Base-by-base conservation (phyloP, 2,797 vertebrate species). In the Gymnodraco acuticeps region DNA sequence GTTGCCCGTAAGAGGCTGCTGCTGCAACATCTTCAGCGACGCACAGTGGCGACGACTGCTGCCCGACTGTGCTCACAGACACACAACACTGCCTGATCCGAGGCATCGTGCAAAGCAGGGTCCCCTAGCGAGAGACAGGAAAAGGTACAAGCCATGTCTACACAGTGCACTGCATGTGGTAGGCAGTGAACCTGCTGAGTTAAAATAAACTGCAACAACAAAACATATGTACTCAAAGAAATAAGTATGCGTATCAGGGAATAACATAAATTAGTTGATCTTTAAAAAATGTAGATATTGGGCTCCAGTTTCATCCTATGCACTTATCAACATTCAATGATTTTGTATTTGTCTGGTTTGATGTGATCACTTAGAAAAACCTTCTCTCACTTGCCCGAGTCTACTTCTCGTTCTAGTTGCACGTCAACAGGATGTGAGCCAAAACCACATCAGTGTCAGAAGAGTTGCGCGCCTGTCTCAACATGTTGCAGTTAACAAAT, bases 391-490 rank as follows among this genome's bases (percentile, higher is more conserved):
- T 82, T 10, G 62, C 75, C 62, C 79, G 27, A 64, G 5, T 87
- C 80, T 74, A 88, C 92, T 95, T 95, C 93, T 95, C 84, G 9
- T 93, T 93, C 94, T 88, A 90, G 91, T 81, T 89, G 75, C 76
- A 66, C 90, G 91, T 95, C 94, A 95, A 96, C 95, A 95, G 95
- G 95, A 96, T 94, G 90, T 93, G 88, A 84, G 91, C 84, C 87
- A 87, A 94, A 95, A 95, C 95, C 95, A 90, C 95, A 94, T 78
- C 83, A 64, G 75, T 83, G 80, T 93, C 85, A 89, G 85, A 92
- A 86, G 82, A 90, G 50, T 87, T 69, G 81, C 47, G 84, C 10
- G 82, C 92, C 75, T 89, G 95, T 96, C 95, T 93, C 93, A 93
- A 94, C 95, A 95, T 45, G 93, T 87, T 78, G 72, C 75, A 79